Base-by-base conservation (phyloP, 2,797 vertebrate genomes). In the Etheostoma perlongum region DNA sequence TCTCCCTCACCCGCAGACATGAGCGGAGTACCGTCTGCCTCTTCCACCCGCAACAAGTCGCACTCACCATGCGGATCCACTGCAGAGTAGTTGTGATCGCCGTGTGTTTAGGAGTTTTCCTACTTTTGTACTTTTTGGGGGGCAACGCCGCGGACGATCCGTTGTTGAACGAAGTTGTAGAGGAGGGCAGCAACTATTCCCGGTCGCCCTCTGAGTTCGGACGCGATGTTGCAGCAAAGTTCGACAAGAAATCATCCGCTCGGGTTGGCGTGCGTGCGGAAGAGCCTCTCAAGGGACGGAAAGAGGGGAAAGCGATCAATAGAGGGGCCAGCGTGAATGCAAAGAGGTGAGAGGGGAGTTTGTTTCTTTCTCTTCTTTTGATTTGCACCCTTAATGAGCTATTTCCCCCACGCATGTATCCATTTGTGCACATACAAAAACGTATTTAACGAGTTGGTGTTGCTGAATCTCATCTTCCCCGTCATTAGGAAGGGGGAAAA, bases 91-190 rank as follows among this genome's bases (percentile, higher is more conserved):
- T 90, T 75, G 83, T 72, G 88, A 85, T 95, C 91, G 92, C 89
- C 73, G 68, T 91, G 57, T 93, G 94, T 71, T 90, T 95, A 27
- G 95, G 94, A 95, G 87, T 95, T 95, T 95, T 95, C 62, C 81
- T 96, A 94, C 94, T 96, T 94, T 86, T 96, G 78, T 95, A 95
- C 94, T 95, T 96, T 91, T 94, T 89, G 70, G 93, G 94, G 86
- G 92, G 94, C 52, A 95, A 93, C 70, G 79, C 86, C 72, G 93
- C 88, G 78, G 94, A 94, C 73, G 94, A 94, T 68, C 93, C 93
- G 59, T 91, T 85, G 82, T 58, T 90, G 64, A 87, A 59, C 85
- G 85, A 90, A 93, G 93, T 93, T 93, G 79, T 33, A 8, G 18
- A 64, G 83, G 67, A 74, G 25, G 62, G 58, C 60, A 46, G 85